Percentiles rank a stretch among this genome's conserved stretches.
Conservation (phyloP, 2,888 invertebrate genomes). For the Netelia fuscicornis region DNA sequence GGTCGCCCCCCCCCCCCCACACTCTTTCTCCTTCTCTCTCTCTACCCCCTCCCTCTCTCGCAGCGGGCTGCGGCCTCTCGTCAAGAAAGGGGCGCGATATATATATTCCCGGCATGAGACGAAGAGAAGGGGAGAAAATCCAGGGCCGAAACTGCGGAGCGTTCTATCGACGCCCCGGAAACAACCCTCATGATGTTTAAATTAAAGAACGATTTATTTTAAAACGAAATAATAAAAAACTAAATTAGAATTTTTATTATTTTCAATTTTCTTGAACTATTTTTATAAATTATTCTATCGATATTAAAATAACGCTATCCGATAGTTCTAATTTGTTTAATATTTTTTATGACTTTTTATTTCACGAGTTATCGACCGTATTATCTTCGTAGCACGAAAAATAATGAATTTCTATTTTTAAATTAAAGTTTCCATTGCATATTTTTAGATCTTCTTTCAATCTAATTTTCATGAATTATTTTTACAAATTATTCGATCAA, state of each 20-base stretch:
- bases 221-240: too few species aligned
- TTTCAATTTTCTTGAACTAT: too few species aligned
- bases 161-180: conserved; percentile 47
- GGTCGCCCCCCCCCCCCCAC: background rate
- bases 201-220: too few species aligned
- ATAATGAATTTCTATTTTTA: background rate
- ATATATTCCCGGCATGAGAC: conserved; percentile 23
- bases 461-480: too few species aligned
- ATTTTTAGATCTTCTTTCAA: background rate
- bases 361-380: too few species aligned
- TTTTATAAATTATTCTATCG: too few species aligned
- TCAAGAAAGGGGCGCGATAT: conserved; percentile 41
- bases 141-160: conserved; percentile 55
- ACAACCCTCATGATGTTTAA: conserved; percentile 14
- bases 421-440: too few species aligned
- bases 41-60: background rate
- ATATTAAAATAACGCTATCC: too few species aligned
- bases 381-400: background rate
- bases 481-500: too few species aligned
- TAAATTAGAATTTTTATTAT: too few species aligned
- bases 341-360: too few species aligned
- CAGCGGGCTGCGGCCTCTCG: conserved; percentile 9
- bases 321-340: too few species aligned
- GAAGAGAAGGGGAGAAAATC: conserved; percentile 15
- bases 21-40: background rate